A percentile compares a stretch with the other conserved stretches of the same genome.
Conservation (phyloP, 2,797 vertebrate species). For the Fundulus diaphanus region DNA sequence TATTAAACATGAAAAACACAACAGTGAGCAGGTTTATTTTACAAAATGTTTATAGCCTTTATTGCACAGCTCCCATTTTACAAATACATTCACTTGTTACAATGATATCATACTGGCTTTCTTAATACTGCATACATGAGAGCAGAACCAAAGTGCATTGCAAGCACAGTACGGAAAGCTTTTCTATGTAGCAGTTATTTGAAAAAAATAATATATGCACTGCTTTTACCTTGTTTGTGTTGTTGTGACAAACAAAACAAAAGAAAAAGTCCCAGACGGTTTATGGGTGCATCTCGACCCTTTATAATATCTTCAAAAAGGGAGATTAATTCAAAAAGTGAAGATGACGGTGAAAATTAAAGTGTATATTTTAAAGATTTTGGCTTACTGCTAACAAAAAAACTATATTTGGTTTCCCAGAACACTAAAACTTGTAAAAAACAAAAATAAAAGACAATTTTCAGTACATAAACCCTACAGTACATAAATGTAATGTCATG, state of each 20-base stretch:
- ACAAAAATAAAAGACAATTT: background rate
- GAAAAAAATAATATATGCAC: conserved; percentile 29
- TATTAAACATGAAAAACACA: conserved; percentile 34
- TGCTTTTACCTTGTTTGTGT: conserved; percentile 15
- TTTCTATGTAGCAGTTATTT: conserved; percentile 18
- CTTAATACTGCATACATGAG: conserved; percentile 22
- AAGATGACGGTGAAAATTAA: background rate
- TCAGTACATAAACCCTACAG: too few species aligned
- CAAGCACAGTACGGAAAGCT: conserved; percentile 19
- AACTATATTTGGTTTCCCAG: background rate
- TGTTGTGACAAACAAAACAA: conserved; percentile 8
- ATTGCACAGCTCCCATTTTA: conserved; percentile 51
- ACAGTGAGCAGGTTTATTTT: conserved; percentile 29
- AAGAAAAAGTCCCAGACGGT: background rate
- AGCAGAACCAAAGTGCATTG: conserved; percentile 29
- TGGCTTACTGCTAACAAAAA: background rate
- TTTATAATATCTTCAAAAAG: background rate
- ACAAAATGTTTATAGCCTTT: conserved; percentile 21
- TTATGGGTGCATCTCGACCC: background rate
- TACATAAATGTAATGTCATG: background rate
- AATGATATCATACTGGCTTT: conserved; percentile 32
- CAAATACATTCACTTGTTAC: conserved; percentile 46
- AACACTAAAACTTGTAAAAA: background rate
- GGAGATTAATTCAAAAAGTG: background rate
- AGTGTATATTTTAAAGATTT: background rate